phyloP scores from a whole-genome alignment of 2,797 vertebrate genomes.

The Oryzias sinensis region DNA sequence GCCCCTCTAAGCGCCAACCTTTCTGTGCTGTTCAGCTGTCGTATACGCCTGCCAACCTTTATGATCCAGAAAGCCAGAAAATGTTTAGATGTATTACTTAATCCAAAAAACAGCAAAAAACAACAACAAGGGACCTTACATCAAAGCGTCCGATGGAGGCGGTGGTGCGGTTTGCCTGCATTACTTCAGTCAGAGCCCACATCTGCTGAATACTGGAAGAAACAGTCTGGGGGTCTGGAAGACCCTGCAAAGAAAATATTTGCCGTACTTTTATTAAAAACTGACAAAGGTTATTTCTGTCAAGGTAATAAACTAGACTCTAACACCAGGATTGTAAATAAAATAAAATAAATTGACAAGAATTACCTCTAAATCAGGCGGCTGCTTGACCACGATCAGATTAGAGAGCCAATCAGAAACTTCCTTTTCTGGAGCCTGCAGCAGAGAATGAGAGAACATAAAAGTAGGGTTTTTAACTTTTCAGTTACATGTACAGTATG shows the following conservation, averaged over 20 bases:
- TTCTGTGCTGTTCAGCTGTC: too few relatives aligned
- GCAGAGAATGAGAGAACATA: background rate
- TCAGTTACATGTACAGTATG: too few relatives aligned
- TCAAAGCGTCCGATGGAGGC: slow-evolving; percentile 92
- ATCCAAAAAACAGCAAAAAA: too few relatives aligned
- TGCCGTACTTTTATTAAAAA: background rate
- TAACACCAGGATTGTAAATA: background rate
- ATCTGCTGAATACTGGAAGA: slow-evolving; percentile 94
- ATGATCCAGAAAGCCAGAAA: too few relatives aligned
- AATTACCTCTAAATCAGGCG: slow-evolving; percentile 74
- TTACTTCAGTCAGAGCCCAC: slow-evolving; percentile 95
- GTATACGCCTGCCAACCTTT: too few relatives aligned
- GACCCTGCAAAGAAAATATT: slow-evolving; percentile 70
- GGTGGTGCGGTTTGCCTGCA: slow-evolving; percentile 86
- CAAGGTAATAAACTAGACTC: background rate
- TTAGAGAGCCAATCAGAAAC: slow-evolving; percentile 90
- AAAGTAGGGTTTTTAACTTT: background rate
- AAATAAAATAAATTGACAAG: background rate
- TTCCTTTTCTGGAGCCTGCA: slow-evolving; percentile 83
- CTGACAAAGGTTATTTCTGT: background rate
- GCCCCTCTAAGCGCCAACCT: too few relatives aligned
- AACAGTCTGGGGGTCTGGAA: slow-evolving; percentile 86
- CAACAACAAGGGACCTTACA: slow-evolving; percentile 75
- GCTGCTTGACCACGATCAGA: slow-evolving; percentile 80
- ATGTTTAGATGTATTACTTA: too few relatives aligned